Evolutionary conservation across 2,888 invertebrate species (phyloP).

Genomic region (Nephrotoma appendiculata): DNA sequence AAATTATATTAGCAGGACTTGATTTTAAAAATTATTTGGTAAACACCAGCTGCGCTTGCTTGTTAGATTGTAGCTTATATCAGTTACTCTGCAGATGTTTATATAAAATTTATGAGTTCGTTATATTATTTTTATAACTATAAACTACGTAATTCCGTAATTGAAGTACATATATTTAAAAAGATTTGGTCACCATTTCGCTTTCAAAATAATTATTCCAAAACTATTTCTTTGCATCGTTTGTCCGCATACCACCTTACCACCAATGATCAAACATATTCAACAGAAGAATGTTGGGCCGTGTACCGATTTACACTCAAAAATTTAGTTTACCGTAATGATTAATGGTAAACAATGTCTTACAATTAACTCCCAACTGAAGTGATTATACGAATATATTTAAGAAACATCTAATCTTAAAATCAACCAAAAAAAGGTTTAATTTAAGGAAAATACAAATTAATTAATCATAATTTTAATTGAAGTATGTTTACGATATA

Average conservation of each 20-base stretch:
- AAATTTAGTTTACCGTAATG: neutral
- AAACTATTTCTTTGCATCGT: neutral
- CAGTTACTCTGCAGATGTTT: neutral
- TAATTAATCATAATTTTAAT: neutral
- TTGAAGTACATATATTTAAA: neutral
- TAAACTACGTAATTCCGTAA: neutral
- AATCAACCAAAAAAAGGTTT: neutral
- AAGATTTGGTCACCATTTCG: neutral
- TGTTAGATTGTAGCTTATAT: neutral
- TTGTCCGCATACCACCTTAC: neutral
- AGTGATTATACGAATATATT: neutral
- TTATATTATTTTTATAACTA: neutral
- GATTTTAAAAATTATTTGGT: neutral
- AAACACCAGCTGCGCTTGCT: neutral
- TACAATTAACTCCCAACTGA: neutral
- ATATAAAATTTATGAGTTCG: neutral
- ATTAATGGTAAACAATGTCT: neutral
- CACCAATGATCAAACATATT: neutral
- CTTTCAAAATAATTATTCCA: neutral
- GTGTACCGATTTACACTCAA: neutral
- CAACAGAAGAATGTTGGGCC: neutral
- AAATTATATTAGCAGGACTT: neutral
- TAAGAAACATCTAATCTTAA: neutral
- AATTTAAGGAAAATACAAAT: neutral
- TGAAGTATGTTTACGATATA: neutral